Evolutionary conservation across 2,797 vertebrate species (phyloP), one percentile per base, ranked within the genome.

Genomic region (Setipinna tenuifilis): DNA sequence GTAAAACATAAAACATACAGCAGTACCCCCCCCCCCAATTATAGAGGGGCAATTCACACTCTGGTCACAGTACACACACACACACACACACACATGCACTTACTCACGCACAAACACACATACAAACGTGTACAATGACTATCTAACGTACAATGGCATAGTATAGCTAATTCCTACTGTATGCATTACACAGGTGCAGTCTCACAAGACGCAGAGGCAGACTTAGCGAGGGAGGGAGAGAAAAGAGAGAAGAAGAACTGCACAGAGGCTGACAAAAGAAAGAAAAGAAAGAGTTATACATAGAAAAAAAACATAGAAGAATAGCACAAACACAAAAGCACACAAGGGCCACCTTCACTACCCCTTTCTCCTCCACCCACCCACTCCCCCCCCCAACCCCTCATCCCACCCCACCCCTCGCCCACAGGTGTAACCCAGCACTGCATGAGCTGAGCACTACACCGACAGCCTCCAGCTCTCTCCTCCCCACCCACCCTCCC

Each of bases 211-310:
- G 25, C 61, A 28, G n/a, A 65, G 31, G 23, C 80, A 85, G 62
- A 82, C 44, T 54, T 57, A 25, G 80, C 17, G 62, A 78, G 19
- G 57, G 9, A 28, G 59, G 81, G 80, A 61, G 7, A 31, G 85
- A 12, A n/a, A 9, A 28, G 80, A 68, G 11, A 90, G 89, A 90
- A 54, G 7, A 54, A 54, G 50, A 54, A 2, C 7, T 54, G 50
- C 50, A 54, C 9, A 54, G 50, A 14, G 50, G 9, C 9, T 0
- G 14, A 54, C 9, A 54, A 54, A 54, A 9, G 80, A 62, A 10
- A 23, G 85, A 14, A 9, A 11, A 19, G 59, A 68, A 17, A 90
- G 88, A 90, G 19, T 57, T 17, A 2, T 57, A 57, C 54, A 57
- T 2, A 62, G 21, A 41, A 5, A 41, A 41, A 41, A 54, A 7